Conservation (phyloP, 2,113 vertebrate species). For the Clarias gariepinus region DNA sequence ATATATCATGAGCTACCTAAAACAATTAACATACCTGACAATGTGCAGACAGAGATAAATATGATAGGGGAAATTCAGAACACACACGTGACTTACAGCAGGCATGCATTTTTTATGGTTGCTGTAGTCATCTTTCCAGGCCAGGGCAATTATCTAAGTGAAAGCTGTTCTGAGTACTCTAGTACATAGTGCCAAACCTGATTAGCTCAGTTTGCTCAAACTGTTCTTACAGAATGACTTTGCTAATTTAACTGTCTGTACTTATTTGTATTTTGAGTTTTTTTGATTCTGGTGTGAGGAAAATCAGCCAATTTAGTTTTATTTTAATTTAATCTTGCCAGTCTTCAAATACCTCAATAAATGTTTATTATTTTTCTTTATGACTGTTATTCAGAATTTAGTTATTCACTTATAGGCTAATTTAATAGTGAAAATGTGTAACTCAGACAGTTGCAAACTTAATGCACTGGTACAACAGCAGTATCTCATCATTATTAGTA, state of each 20-base stretch:
- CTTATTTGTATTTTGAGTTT: neutral
- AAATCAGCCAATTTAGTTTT: neutral
- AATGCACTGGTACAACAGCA: slow-evolving; percentile 3
- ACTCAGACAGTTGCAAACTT: neutral
- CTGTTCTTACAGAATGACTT: neutral
- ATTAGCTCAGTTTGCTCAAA: slow-evolving; percentile 6
- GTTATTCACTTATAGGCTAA: neutral
- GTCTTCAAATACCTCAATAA: neutral
- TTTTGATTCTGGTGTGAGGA: neutral
- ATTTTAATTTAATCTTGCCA: neutral
- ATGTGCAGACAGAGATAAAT: neutral
- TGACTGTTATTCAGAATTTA: neutral
- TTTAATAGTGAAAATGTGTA: neutral
- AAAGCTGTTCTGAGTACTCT: slow-evolving; percentile 11
- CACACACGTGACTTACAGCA: slow-evolving; percentile 22
- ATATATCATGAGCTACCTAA: neutral
- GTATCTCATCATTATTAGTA: neutral
- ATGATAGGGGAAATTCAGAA: neutral
- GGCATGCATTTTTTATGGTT: slow-evolving; percentile 38
- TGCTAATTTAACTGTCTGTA: neutral
- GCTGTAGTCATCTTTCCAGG: slow-evolving; percentile 29
- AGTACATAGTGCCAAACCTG: slow-evolving; percentile 13
- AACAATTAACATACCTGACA: slow-evolving; percentile 16
- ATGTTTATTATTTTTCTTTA: neutral
- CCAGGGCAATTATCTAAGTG: slow-evolving; percentile 26